Conservation (phyloP, 1,140 invertebrate species). For the Triops longicaudatus region DNA sequence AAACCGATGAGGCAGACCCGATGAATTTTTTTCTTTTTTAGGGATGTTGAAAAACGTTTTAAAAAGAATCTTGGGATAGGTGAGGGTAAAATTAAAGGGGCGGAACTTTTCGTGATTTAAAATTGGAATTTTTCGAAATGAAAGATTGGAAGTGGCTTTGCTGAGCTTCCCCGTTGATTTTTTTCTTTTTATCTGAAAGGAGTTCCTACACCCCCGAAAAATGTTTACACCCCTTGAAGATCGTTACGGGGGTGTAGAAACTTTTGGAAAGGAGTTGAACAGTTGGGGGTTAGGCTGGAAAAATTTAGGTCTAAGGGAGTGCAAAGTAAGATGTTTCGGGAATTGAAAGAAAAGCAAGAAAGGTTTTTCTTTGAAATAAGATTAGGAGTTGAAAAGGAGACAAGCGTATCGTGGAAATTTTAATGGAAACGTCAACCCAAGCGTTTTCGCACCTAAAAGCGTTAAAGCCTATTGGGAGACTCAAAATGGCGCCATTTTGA, state of each 20-base stretch:
- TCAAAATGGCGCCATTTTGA: not conserved
- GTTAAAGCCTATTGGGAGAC: not conserved
- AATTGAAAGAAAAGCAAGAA: not conserved
- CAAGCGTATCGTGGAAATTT: not conserved
- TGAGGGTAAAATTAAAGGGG: not conserved
- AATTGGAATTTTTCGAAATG: not conserved
- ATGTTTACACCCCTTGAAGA: no score
- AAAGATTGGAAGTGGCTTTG: not conserved
- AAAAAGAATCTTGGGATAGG: not conserved
- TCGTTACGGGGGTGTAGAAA: no score
- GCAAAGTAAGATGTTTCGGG: slow-evolving; percentile 7
- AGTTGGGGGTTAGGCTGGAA: not conserved
- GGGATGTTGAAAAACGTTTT: not conserved
- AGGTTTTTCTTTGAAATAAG: not conserved
- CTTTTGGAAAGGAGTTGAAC: not conserved
- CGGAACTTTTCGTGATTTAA: not conserved
- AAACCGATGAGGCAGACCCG: not conserved
- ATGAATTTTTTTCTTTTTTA: not conserved
- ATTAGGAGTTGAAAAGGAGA: not conserved
- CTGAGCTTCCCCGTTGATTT: not conserved
- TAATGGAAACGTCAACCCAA: not conserved
- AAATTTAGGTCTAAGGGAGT: not conserved
- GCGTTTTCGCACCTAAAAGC: not conserved
- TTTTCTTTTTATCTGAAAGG: not conserved
- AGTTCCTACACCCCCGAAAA: not conserved